Percentiles rank a stretch among this genome's conserved stretches.
Conservation (phyloP, 1,140 invertebrate species). For the Thereuonema tuberculata region DNA sequence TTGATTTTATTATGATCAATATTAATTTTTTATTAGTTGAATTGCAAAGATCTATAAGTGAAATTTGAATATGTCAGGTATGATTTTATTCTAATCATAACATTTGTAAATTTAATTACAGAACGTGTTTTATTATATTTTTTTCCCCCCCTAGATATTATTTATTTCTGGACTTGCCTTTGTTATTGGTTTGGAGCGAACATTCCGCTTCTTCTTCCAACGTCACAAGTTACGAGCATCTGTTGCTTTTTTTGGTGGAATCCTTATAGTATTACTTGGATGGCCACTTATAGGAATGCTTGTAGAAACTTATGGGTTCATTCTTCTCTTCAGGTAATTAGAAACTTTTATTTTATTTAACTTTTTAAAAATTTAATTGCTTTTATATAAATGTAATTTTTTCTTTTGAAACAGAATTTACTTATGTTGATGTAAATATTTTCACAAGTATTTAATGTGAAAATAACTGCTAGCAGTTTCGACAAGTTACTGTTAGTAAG, state of each 20-base stretch:
- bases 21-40: too few species aligned
- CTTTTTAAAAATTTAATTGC: conserved; percentile 1
- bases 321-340: conserved; percentile 45
- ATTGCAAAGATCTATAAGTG: too few species aligned
- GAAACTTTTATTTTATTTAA: too few species aligned
- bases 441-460: too few species aligned
- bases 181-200: conserved; percentile 90
- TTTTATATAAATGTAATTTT: neutral
- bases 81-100: neutral
- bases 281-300: conserved; percentile 95
- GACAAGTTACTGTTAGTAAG: too few species aligned
- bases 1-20: too few species aligned
- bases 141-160: conserved; percentile 49
- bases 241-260: conserved; percentile 84
- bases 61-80: neutral
- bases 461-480: too few species aligned
- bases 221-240: conserved; percentile 89
- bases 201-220: conserved; percentile 97
- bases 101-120: too few species aligned
- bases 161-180: conserved; percentile 90
- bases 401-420: neutral
- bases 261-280: conserved; percentile 83
- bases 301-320: conserved; percentile 66
- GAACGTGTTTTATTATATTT: too few species aligned
- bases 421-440: neutral